Evolutionary conservation across 1,140 invertebrate species (phyloP).

Genomic region (Copidosoma floridanum): DNA sequence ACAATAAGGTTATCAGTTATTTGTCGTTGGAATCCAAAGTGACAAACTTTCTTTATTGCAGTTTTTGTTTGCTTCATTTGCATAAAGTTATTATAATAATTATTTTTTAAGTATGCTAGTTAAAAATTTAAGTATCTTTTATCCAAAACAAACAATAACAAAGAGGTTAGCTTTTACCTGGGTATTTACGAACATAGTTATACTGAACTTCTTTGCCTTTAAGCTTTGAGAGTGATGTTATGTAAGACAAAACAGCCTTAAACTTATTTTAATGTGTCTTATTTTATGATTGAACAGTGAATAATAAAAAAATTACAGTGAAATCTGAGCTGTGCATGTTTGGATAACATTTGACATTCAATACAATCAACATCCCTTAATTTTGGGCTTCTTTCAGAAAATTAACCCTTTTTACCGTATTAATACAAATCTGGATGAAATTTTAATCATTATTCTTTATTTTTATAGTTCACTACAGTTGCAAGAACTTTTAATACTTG

Average conservation of each 20-base stretch:
- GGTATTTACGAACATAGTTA: constrained; percentile 37
- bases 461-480: constrained; percentile 28
- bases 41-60: constrained; percentile 23
- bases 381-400: constrained; percentile 19
- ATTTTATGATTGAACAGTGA: constrained; percentile 37
- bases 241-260: constrained; percentile 41
- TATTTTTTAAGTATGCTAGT: constrained; percentile 30
- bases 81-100: constrained; percentile 30
- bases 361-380: constrained; percentile 36
- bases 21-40: constrained; percentile 35
- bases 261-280: constrained; percentile 41
- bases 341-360: constrained; percentile 34
- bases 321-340: constrained; percentile 33
- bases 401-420: constrained; percentile 35
- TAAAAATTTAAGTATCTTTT: constrained; percentile 36
- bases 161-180: constrained; percentile 39
- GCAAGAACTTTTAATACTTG: constrained; percentile 27
- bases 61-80: constrained; percentile 19
- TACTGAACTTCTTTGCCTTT: constrained; percentile 37
- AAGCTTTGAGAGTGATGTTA: constrained; percentile 34
- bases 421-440: constrained; percentile 42
- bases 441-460: constrained; percentile 32
- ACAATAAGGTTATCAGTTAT: constrained; percentile 31
- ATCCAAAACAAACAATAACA: constrained; percentile 43
- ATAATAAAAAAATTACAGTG: constrained; percentile 40